Base-by-base conservation (phyloP, 2,113 vertebrate genomes). In the Balaeniceps rex region DNA sequence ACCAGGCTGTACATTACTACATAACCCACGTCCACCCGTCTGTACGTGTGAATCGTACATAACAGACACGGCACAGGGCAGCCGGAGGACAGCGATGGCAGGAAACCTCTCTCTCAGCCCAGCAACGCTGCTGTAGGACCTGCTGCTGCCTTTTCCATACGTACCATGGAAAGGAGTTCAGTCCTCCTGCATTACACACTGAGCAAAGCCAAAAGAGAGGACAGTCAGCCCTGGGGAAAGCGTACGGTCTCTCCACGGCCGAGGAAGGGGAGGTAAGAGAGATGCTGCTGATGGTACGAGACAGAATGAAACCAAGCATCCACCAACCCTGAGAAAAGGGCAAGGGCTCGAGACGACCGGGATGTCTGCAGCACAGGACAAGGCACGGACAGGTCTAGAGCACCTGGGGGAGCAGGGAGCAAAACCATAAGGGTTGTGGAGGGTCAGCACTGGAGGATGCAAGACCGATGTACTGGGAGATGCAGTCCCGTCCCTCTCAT, bases 41-140 rank as follows among this genome's bases (percentile, higher is more conserved):
- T 2, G 0, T 25, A 7, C 0, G 0, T 5, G 34, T 21, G 29
- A 52, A 26, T 33, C 0, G 0, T 4, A 57, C 6, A 5, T 16
- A 75, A n/a, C 34, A 29, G 40, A 28, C 29, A 31, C 0, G 5
- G 14, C 14, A 13, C 19, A 7, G 42, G 71, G 66, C 71, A 76
- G 33, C 44, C 0, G 0, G 77, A 42, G 25, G 4, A 34, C 22
- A 34, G 55, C 0, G 6, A 16, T 1, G 19, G 74, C n/a, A 79
- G 44, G 29, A 85, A 79, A 57, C 5, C 11, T 31, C 44, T n/a
- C 60, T 23, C 33, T 17, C 12, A 90, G 60, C 11, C 42, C 88
- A 75, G 42, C 10, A 83, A 72, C 0, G 6, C 11, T 65, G 65
- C 16, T 16, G 46, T 2, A 71, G 65, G 54, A 69, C 40, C 57